Percentiles rank a stretch among this genome's conserved stretches.
Evolutionary conservation across 1,140 invertebrate species (phyloP).

Genomic region (Whitmania pigra): DNA sequence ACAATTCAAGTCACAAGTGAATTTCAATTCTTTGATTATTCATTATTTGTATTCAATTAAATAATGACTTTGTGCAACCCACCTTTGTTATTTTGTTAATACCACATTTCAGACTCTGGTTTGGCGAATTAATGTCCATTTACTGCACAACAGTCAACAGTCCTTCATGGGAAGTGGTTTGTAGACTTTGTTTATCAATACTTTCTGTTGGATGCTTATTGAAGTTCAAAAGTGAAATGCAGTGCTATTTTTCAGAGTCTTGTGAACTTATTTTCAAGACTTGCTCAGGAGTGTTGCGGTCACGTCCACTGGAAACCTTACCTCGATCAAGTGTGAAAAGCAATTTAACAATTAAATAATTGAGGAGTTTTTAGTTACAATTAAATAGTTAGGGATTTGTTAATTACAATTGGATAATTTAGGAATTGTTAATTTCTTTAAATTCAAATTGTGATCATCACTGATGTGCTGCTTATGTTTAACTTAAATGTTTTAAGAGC

Average conservation of each 20-base stretch:
- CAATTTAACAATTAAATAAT: no score
- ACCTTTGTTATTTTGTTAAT: neutral
- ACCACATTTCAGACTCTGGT: constrained; percentile 54
- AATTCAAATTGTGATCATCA: neutral
- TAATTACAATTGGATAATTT: no score
- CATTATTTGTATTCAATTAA: no score
- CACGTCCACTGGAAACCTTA: constrained; percentile 75
- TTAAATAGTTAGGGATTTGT: no score
- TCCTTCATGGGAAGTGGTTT: constrained; percentile 57
- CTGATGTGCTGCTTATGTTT: neutral
- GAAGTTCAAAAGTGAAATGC: neutral
- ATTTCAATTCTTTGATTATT: constrained; percentile 18
- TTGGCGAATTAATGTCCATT: constrained; percentile 64
- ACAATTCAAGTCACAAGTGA: constrained; percentile 51
- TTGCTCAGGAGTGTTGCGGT: constrained; percentile 64
- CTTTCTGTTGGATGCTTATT: constrained; percentile 7
- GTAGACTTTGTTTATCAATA: constrained; percentile 28
- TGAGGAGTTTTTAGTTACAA: no score
- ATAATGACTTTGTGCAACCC: no score
- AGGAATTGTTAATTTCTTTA: no score
- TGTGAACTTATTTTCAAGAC: constrained; percentile 57
- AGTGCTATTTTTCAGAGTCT: constrained; percentile 48
- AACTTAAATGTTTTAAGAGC: neutral
- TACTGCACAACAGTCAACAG: constrained; percentile 63
- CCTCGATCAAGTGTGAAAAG: constrained; percentile 48